These are phyloP conservation scores for Cherax quadricarinatus DNA, from an alignment of 1,140 invertebrate species.

Conservation along the genomic window DNA sequence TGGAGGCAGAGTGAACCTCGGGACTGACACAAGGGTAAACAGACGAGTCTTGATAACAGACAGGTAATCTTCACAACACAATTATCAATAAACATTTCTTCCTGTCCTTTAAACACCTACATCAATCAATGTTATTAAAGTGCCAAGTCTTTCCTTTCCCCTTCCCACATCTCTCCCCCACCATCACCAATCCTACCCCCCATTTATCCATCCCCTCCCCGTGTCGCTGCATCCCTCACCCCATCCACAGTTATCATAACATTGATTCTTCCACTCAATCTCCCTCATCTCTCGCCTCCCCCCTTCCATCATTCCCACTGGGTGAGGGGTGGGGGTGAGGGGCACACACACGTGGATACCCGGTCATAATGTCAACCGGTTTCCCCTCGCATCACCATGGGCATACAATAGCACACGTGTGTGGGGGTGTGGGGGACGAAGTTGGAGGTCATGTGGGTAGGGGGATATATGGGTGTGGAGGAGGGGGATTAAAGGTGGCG, in stretches of 20 bases:
- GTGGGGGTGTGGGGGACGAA: background rate
- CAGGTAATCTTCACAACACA: background rate
- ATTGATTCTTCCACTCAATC: conserved; percentile 5
- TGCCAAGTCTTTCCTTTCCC: background rate
- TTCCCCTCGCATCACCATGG: conserved; percentile 24
- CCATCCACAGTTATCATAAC: background rate
- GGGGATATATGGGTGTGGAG: background rate
- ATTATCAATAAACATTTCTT: background rate
- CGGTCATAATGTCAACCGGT: conserved; percentile 27
- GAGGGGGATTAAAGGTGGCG: too few relatives aligned
- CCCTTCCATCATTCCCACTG: background rate
- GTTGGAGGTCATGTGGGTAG: background rate
- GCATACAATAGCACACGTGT: conserved; percentile 20
- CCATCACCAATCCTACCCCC: too few relatives aligned
- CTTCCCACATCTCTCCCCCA: too few relatives aligned
- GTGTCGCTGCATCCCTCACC: too few relatives aligned
- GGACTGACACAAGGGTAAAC: too few relatives aligned
- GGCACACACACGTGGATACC: background rate
- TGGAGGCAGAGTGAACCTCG: too few relatives aligned
- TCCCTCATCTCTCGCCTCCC: background rate
- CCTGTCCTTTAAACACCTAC: background rate
- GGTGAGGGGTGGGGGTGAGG: background rate
- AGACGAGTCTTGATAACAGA: too few relatives aligned
- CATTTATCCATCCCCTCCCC: background rate
- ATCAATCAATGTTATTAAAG: background rate